A percentile compares a stretch with the other conserved stretches of the same genome.
Conservation (phyloP, 2,797 vertebrate genomes). For the Sparus aurata region DNA sequence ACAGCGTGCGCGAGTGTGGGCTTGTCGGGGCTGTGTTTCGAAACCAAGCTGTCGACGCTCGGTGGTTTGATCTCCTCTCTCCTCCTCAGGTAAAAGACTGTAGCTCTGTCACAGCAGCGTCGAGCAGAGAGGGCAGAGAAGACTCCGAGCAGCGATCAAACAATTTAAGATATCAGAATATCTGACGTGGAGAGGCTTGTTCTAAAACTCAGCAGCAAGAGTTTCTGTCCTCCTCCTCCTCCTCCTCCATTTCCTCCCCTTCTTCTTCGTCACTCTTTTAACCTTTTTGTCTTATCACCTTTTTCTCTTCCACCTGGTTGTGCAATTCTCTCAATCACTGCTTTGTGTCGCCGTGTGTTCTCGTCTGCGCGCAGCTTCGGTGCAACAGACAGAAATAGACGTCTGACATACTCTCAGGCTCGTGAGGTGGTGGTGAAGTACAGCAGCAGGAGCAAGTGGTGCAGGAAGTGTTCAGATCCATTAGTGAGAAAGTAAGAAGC, state of each 20-base stretch:
- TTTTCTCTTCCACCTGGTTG: not conserved
- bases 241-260: not conserved
- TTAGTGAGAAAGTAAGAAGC: not conserved
- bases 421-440: not conserved
- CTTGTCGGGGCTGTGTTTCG: slow-evolving; percentile 28
- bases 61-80: slow-evolving; percentile 32
- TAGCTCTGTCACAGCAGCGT: slow-evolving; percentile 17
- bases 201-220: slow-evolving; percentile 11
- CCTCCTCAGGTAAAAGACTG: slow-evolving; percentile 17
- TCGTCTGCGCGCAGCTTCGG: not conserved
- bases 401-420: not conserved
- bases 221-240: not conserved
- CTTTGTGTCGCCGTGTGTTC: not conserved
- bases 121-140: not conserved
- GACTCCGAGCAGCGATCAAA: slow-evolving; percentile 30
- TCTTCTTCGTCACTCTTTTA: slow-evolving; percentile 30
- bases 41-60: slow-evolving; percentile 2
- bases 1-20: not conserved
- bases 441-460: not conserved
- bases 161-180: slow-evolving; percentile 30
- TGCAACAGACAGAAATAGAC: slow-evolving; percentile 1
- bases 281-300: not conserved
- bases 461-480: not conserved
- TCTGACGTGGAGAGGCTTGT: slow-evolving; percentile 7
- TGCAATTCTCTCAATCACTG: not conserved